Base-by-base conservation (phyloP, 2,888 invertebrate genomes). In the Caenorhabditis wallacei region DNA sequence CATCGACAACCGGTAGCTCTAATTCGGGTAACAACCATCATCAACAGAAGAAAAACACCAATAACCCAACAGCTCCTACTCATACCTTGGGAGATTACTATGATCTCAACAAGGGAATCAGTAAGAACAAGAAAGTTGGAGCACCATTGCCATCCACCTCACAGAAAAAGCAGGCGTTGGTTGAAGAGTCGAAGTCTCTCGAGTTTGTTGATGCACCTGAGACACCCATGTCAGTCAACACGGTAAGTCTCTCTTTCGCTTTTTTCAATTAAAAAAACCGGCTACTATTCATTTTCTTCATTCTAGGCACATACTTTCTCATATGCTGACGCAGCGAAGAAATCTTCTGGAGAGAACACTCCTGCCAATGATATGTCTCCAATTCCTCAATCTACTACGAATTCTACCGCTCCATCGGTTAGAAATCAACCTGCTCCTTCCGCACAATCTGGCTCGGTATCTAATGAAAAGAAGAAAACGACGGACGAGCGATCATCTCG, bases 301-400 rank as follows among this genome's bases (percentile, higher is more conserved):
- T 70, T 70, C 22, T 53, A 80, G 72, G 18, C 76, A 1, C 40
- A 59, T 0, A 22, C 40, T 1, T 84, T 84, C 69, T 83, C 84
- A 10, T 86, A 86, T 56, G 86, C 86, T 11, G 84, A 84, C 24
- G 84, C 74, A 20, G 84, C 86, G 11, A 84, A 84, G 43, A 83
- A 83, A 40, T 71, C 86, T 7, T 71, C 71, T 35, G 82, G 82
- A 7, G 78, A 82, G 24, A 82, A 59, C 37, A 66, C 66, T 10
- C 82, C 82, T 35, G 64, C 64, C 2, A 35, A 69, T 26, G 80
- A 80, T 30, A 63, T 71, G 64, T 72, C 72, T 13, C 72, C 72
- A n/a, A n/a, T 61, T 7, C 80, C 80, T 26, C 43, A 5, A 22
- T 30, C 51, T 13, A 7, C 66, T 2, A 37, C 69, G 11, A 40